A percentile compares a stretch with the other conserved stretches of the same genome.
Evolutionary conservation across 2,888 invertebrate genomes (phyloP).

Genomic region (Deladenus siricidicola): DNA sequence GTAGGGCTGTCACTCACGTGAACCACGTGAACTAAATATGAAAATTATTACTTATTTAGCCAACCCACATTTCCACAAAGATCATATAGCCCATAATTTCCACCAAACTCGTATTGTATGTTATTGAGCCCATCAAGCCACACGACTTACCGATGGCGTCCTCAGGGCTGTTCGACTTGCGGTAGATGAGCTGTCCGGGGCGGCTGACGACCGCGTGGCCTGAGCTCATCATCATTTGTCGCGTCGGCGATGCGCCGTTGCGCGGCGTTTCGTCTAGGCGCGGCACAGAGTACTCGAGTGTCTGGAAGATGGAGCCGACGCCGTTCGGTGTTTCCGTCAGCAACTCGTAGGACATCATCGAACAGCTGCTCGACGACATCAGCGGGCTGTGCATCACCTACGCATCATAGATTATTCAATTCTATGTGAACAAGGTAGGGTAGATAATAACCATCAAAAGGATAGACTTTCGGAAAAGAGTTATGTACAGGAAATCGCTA

Average conservation of each 20-base stretch:
- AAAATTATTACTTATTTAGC: neutral
- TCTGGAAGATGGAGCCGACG: constrained; percentile 24
- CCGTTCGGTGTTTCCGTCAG: constrained; percentile 11
- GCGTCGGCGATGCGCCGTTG: neutral
- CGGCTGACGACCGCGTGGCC: constrained; percentile 19
- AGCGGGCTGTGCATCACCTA: constrained; percentile 20
- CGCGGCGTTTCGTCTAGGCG: constrained; percentile 1
- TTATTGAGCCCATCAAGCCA: neutral
- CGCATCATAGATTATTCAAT: no score
- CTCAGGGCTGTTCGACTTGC: constrained; percentile 15
- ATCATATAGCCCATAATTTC: no score
- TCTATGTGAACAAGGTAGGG: no score
- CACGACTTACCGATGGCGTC: constrained; percentile 8
- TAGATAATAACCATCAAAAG: no score
- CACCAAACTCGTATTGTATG: no score
- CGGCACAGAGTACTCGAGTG: constrained; percentile 16
- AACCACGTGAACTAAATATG: constrained; percentile 21
- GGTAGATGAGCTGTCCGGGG: constrained; percentile 20
- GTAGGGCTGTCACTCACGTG: constrained; percentile 9
- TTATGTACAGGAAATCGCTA: no score
- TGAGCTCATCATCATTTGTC: constrained; percentile 9
- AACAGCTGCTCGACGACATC: constrained; percentile 11
- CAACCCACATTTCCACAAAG: neutral
- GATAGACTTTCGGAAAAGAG: no score
- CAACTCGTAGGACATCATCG: constrained; percentile 17